Base-by-base conservation (phyloP, 2,888 invertebrate genomes). In the Heliconius sara region DNA sequence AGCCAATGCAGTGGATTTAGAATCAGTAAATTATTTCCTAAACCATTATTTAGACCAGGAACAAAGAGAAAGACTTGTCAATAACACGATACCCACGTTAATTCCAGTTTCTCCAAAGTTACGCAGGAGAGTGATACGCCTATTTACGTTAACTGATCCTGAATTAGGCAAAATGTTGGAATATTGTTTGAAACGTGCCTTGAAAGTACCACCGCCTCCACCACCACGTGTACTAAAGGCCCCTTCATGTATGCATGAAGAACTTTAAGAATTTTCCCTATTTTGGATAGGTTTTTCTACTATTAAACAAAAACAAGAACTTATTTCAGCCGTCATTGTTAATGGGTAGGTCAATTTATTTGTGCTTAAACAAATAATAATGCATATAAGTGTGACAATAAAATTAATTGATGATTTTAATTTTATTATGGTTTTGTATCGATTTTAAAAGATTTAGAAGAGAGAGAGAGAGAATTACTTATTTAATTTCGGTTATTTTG, bases 1-100 rank as follows among this genome's bases (percentile, higher is more conserved):
- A 73, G 87, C 85, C n/a, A 86, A 85, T 68, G 88, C 90, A 13
- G 81, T 88, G 1, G 91, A 91, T 84, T 86, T 91, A 4, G 85
- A 87, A 66, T 99, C 99, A 90, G 96, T 96, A 0, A 95, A 96
- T 22, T 91, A 95, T 13, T 98, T 99, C 94, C 99, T 96, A 93
- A 89, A 89, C 71, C 96, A 88, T 76, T 84, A 88, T 30, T 77
- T 86, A 27, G 82, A 76, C 34, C 83, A 85, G 4, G 93, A 5
- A 91, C 84, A 87, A 65, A 83, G 85, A 66, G 79, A 79, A 43
- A 83, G 86, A 47, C 79, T 87, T 57, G 83, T 84, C 0, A 85
- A 83, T 30, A 86, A 86, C 43, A 83, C 83, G 9, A 83, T 84
- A 19, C 65, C 73, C 9, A 65, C 82, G 9, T 71, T 87, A 6